Conservation (phyloP, 1,140 invertebrate species). For the Papilio glaucus region DNA sequence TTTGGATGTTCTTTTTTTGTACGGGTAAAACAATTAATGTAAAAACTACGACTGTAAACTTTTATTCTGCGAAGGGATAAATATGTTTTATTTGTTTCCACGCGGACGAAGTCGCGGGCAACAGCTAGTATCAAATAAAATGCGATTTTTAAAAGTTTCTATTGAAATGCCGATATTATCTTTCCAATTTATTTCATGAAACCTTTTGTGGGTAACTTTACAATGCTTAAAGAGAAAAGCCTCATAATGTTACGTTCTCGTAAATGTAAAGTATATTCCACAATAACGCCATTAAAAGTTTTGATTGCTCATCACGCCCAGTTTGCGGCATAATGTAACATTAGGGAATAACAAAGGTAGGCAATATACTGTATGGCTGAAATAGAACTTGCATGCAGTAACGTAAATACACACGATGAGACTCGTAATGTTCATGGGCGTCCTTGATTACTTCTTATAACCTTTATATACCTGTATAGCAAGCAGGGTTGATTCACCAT, state of each 20-base stretch:
- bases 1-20: too few species aligned
- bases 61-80: too few species aligned
- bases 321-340: conserved; percentile 20
- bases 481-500: too few species aligned
- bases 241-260: conserved; percentile 10
- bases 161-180: too few species aligned
- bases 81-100: too few species aligned
- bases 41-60: too few species aligned
- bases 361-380: not conserved
- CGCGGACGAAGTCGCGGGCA: too few species aligned
- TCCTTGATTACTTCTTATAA: not conserved
- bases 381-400: not conserved
- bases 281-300: conserved; percentile 35
- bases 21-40: too few species aligned
- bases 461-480: too few species aligned
- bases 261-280: conserved; percentile 7
- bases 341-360: conserved; percentile 24
- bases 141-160: too few species aligned
- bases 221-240: conserved; percentile 1
- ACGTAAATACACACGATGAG: not conserved
- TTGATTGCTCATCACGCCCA: conserved; percentile 28
- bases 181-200: not conserved
- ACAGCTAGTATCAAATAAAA: too few species aligned
- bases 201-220: not conserved
- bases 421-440: not conserved